Percentiles rank a stretch among this genome's conserved stretches.
These are phyloP conservation scores for Agonopterix alstromeriana DNA, from an alignment of 2,888 invertebrate species.

Conservation along the genomic window DNA sequence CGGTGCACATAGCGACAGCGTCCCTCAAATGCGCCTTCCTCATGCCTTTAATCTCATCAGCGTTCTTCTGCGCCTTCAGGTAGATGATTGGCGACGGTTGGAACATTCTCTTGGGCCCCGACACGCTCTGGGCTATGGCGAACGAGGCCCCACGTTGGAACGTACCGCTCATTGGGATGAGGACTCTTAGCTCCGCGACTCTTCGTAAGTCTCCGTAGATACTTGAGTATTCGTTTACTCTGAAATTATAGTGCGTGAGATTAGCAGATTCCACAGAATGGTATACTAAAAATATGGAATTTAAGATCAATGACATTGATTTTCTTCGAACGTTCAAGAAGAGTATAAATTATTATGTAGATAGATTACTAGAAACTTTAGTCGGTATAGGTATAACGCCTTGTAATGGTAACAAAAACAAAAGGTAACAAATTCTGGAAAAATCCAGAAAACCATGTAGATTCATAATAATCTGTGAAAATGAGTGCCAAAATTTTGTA, in stretches of 20 bases:
- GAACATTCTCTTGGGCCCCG: conserved; percentile 75
- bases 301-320: too few species aligned
- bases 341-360: too few species aligned
- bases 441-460: too few species aligned
- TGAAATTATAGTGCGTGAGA: conserved; percentile 26
- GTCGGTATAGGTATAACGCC: too few species aligned
- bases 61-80: conserved; percentile 92
- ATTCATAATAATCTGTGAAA: too few species aligned
- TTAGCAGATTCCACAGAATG: too few species aligned
- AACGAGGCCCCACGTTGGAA: conserved; percentile 85
- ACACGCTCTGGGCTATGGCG: conserved; percentile 79
- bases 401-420: too few species aligned
- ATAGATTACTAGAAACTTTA: too few species aligned
- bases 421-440: too few species aligned
- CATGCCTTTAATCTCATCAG: conserved; percentile 88
- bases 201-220: conserved; percentile 83
- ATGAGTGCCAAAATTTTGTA: too few species aligned
- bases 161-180: conserved; percentile 82
- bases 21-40: conserved; percentile 89
- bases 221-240: conserved; percentile 81
- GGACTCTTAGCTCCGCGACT: conserved; percentile 78
- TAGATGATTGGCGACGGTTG: conserved; percentile 88
- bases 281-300: too few species aligned
- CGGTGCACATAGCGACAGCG: conserved; percentile 92
- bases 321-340: too few species aligned